These are phyloP conservation scores for Monodelphis domestica DNA, from an alignment of 2,797 vertebrate species.

Conservation along the genomic window DNA sequence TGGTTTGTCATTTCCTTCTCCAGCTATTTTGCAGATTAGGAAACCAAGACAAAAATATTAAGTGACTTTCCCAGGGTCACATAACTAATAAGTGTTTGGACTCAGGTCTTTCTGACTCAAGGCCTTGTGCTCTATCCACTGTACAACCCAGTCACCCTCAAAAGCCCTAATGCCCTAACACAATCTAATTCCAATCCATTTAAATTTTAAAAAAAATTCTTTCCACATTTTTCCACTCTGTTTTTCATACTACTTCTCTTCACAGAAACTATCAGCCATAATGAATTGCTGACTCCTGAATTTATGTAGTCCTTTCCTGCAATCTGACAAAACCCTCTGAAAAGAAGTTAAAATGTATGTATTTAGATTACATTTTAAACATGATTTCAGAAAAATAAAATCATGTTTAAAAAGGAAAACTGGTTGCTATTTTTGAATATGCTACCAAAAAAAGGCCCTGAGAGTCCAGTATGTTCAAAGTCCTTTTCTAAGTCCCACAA, in stretches of 20 bases:
- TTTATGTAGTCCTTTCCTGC: neutral
- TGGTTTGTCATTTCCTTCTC: too few species aligned
- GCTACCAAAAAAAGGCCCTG: too few species aligned
- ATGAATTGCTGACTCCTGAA: neutral
- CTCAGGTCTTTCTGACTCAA: too few species aligned
- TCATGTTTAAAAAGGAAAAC: neutral
- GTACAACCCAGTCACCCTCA: too few species aligned
- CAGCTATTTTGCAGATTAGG: too few species aligned
- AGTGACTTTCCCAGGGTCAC: too few species aligned
- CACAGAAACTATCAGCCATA: neutral
- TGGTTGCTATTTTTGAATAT: neutral
- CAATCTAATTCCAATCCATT: neutral
- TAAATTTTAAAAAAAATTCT: too few species aligned
- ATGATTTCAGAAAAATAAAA: neutral
- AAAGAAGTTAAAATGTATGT: neutral
- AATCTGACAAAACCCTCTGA: neutral
- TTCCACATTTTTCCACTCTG: neutral
- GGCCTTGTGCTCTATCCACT: too few species aligned
- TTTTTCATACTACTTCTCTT: neutral
- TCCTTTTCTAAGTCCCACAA: neutral
- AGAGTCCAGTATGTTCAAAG: neutral
- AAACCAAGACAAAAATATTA: too few species aligned
- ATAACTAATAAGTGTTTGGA: too few species aligned
- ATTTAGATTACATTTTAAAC: neutral
- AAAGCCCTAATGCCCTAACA: too few species aligned